Conservation (phyloP, 2,113 vertebrate species). For the Chrysemys picta region DNA sequence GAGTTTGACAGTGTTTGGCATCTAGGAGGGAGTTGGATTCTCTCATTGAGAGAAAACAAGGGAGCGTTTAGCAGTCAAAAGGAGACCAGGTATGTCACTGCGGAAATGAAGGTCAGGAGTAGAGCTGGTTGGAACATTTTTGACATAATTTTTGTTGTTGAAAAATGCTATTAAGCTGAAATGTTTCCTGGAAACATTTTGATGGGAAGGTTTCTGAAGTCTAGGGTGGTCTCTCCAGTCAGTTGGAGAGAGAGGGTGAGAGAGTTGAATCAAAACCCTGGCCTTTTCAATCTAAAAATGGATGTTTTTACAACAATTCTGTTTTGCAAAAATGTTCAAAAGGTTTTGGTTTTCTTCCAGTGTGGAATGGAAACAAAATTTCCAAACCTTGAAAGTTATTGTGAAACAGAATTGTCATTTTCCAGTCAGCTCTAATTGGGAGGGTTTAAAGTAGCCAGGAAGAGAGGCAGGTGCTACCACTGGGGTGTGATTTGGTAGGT, state of each 20-base stretch:
- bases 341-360: background rate
- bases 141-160: background rate
- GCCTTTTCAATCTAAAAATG: background rate
- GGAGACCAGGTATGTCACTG: background rate
- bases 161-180: background rate
- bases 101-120: background rate
- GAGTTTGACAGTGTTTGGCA: background rate
- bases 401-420: background rate
- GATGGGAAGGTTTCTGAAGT: background rate
- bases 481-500: background rate
- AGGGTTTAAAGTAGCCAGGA: background rate
- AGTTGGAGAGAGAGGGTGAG: background rate
- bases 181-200: background rate
- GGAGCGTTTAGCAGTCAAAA: background rate
- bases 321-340: background rate
- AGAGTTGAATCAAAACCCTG: rapidly evolving
- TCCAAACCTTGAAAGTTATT: background rate
- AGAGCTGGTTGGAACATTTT: background rate
- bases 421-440: background rate
- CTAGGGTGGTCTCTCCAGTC: background rate
- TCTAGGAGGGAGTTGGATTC: background rate
- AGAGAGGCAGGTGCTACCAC: background rate
- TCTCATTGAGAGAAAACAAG: background rate
- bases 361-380: background rate
- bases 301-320: background rate